phyloP scores from a whole-genome alignment of 2,888 invertebrate genomes.

The Melanargia galathea region DNA sequence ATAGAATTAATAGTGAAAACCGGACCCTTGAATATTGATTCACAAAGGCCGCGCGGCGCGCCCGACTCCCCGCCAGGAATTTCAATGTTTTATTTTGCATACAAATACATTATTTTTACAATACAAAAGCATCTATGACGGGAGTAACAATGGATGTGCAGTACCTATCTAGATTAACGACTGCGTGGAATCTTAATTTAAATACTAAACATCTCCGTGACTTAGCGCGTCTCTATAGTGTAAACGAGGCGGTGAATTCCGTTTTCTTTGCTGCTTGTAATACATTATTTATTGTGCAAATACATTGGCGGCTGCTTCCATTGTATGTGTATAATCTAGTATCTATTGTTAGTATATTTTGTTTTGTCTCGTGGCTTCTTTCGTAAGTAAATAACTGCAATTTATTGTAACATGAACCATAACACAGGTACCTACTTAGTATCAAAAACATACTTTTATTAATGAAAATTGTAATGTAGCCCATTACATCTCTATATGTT shows the following conservation, averaged over 20 bases:
- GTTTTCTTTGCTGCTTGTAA: constrained; percentile 8
- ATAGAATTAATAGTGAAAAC: constrained; percentile 35
- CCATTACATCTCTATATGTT: not conserved
- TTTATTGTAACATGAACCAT: no score
- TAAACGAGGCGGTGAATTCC: constrained; percentile 23
- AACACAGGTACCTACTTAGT: no score
- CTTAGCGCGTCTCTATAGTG: constrained; percentile 30
- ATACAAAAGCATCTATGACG: constrained; percentile 46
- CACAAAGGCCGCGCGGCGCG: constrained; percentile 46
- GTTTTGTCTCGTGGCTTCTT: not conserved
- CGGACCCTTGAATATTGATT: constrained; percentile 65
- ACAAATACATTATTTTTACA: constrained; percentile 70
- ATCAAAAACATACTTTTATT: no score
- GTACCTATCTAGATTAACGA: constrained; percentile 59
- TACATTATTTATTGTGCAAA: constrained; percentile 31
- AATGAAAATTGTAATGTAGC: not conserved
- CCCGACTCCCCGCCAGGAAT: constrained; percentile 53
- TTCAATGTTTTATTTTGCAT: constrained; percentile 71
- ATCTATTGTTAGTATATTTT: not conserved
- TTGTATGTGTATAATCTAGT: not conserved
- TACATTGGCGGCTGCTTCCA: not conserved
- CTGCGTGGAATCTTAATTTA: constrained; percentile 49
- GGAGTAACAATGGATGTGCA: constrained; percentile 52
- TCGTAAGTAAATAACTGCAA: not conserved
- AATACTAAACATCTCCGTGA: constrained; percentile 37